A percentile compares a stretch with the other conserved stretches of the same genome.
Conservation (phyloP, 2,797 vertebrate genomes). For the Enteromius argenteus region DNA sequence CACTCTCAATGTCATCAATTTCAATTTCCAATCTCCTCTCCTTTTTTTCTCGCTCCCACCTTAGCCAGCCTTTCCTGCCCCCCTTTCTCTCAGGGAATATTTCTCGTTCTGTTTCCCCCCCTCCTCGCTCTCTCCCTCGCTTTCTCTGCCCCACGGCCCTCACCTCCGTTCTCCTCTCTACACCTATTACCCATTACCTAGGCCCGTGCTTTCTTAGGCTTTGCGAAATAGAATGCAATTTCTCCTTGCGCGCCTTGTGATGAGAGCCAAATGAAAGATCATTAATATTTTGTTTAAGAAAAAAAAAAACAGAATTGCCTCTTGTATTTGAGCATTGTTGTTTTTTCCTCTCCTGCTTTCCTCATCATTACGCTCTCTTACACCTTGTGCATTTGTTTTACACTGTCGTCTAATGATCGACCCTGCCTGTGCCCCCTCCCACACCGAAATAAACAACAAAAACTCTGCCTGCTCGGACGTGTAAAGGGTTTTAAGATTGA, state of each 20-base stretch:
- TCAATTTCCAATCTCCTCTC: constrained; percentile 77
- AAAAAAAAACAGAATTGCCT: constrained; percentile 51
- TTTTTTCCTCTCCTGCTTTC: constrained; percentile 22
- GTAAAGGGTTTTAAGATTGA: constrained; percentile 58
- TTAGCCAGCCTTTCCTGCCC: constrained; percentile 59
- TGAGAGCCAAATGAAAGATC: constrained; percentile 90
- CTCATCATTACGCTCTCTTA: constrained; percentile 54
- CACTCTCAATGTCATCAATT: constrained; percentile 91
- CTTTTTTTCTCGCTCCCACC: constrained; percentile 50
- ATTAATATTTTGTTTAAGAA: constrained; percentile 86
- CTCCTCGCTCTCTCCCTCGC: constrained; percentile 17
- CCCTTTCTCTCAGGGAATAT: constrained; percentile 61
- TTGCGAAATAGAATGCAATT: constrained; percentile 87
- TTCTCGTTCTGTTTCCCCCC: constrained; percentile 41
- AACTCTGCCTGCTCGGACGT: constrained; percentile 36
- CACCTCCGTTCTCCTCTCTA: constrained; percentile 71
- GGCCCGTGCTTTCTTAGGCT: constrained; percentile 84
- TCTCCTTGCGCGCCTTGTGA: constrained; percentile 81
- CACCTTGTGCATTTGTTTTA: constrained; percentile 59
- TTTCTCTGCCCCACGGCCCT: constrained; percentile 59
- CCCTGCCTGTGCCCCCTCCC: constrained; percentile 32
- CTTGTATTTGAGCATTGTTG: constrained; percentile 43
- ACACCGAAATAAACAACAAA: constrained; percentile 38
- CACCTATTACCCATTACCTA: constrained; percentile 94
- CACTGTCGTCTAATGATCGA: constrained; percentile 56